Conservation (phyloP, 2,797 vertebrate species). For the Ataeniobius toweri region DNA sequence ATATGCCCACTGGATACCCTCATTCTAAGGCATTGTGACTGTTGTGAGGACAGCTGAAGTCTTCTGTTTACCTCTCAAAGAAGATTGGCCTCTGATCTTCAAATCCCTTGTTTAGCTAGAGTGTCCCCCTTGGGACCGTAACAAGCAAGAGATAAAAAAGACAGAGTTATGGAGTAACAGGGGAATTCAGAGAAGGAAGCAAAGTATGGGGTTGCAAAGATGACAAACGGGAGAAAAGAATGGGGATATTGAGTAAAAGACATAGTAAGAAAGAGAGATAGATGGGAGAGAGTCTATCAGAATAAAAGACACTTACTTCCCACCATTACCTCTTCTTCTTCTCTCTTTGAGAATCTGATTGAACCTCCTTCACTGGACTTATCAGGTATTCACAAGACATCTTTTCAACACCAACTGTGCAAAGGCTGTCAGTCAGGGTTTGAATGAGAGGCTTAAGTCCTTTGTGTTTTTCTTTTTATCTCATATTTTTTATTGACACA, state of each 20-base stretch:
- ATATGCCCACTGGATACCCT: conserved; percentile 40
- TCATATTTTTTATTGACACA: conserved; percentile 54
- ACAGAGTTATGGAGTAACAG: conserved; percentile 39
- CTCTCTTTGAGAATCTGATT: conserved; percentile 42
- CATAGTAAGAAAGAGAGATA: conserved; percentile 23
- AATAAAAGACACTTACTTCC: conserved; percentile 35
- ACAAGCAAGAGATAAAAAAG: conserved; percentile 42
- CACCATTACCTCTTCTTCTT: conserved; percentile 18
- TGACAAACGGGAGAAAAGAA: conserved; percentile 38
- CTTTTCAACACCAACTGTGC: conserved; percentile 59
- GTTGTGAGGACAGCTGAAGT: conserved; percentile 45
- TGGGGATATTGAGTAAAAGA: conserved; percentile 22
- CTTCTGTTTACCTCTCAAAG: conserved; percentile 66
- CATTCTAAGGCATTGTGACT: conserved; percentile 22
- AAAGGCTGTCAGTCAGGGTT: conserved; percentile 52
- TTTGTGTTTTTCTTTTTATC: conserved; percentile 61
- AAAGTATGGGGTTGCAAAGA: conserved; percentile 27
- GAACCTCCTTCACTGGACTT: conserved; percentile 57
- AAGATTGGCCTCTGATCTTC: conserved; percentile 68
- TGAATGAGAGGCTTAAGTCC: conserved; percentile 60
- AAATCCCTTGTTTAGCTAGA: conserved; percentile 77
- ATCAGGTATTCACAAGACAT: conserved; percentile 74
- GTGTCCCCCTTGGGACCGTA: conserved; percentile 71
- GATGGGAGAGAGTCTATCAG: conserved; percentile 46
- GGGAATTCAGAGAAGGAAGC: conserved; percentile 23